Percentiles rank a stretch among this genome's conserved stretches.
phyloP scores from a whole-genome alignment of 2,113 vertebrate species.

The Hyperopisus bebe region DNA sequence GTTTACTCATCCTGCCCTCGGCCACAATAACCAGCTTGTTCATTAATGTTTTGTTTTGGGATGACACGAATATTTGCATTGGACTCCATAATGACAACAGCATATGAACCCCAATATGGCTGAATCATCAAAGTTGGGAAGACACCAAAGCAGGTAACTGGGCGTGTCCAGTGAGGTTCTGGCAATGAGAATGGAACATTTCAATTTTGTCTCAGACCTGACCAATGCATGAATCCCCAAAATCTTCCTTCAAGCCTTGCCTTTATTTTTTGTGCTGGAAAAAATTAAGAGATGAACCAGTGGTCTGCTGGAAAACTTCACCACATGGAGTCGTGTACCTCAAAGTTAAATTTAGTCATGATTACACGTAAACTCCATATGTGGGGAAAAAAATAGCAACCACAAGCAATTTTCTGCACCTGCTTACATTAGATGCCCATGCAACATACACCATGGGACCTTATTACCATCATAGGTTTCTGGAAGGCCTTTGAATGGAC shows the following conservation, averaged over 20 bases:
- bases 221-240: background rate
- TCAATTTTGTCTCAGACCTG: background rate
- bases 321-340: background rate
- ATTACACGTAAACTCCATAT: background rate
- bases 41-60: background rate
- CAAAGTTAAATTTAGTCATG: background rate
- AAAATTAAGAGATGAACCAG: too few species aligned
- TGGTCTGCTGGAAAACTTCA: background rate
- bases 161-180: background rate
- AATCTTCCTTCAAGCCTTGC: background rate
- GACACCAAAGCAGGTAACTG: background rate
- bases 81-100: background rate
- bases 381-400: background rate
- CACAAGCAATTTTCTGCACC: background rate
- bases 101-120: background rate
- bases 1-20: background rate
- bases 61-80: background rate
- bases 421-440: background rate
- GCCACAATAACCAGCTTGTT: background rate
- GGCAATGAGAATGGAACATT: background rate
- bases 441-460: background rate
- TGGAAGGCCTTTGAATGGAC: background rate
- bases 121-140: background rate
- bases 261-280: background rate
- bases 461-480: background rate